Percentiles rank a stretch among this genome's conserved stretches.
These are phyloP conservation scores for Cassiopea andromeda DNA, from an alignment of 30 jellyfish, hydroid and myxozoan species.

Conservation along the genomic window DNA sequence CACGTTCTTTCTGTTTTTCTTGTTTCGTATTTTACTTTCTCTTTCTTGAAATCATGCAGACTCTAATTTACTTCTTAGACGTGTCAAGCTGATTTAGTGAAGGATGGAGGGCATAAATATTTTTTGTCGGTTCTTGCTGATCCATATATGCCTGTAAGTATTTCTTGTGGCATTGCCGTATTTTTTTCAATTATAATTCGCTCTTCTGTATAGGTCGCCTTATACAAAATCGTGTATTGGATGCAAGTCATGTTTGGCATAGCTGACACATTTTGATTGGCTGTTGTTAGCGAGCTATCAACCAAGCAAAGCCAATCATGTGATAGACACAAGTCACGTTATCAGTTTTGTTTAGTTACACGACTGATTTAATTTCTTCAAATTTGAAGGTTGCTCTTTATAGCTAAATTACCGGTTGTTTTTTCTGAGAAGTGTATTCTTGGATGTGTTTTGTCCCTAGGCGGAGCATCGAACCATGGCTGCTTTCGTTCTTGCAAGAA, in stretches of 20 bases:
- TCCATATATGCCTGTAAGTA: constrained; percentile 97
- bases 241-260: too few relatives aligned
- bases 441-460: constrained; percentile 32
- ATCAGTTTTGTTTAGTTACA: too few relatives aligned
- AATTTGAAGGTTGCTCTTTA: background rate
- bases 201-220: too few relatives aligned
- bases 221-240: too few relatives aligned
- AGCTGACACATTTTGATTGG: too few relatives aligned
- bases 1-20: too few relatives aligned
- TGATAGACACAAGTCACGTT: too few relatives aligned
- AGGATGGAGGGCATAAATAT: constrained; percentile 90
- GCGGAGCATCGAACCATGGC: constrained; percentile 97
- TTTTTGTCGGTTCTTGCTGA: constrained; percentile 94
- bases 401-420: background rate
- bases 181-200: too few relatives aligned
- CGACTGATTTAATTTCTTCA: background rate
- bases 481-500: constrained; percentile 93
- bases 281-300: too few relatives aligned
- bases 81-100: constrained; percentile 92
- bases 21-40: background rate
- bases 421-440: background rate
- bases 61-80: constrained; percentile 52
- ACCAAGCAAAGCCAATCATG: too few relatives aligned
- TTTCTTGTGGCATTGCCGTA: background rate
- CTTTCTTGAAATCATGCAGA: background rate